Evolutionary conservation across 1,140 invertebrate genomes (phyloP).

Genomic region (Drosophila dunni): DNA sequence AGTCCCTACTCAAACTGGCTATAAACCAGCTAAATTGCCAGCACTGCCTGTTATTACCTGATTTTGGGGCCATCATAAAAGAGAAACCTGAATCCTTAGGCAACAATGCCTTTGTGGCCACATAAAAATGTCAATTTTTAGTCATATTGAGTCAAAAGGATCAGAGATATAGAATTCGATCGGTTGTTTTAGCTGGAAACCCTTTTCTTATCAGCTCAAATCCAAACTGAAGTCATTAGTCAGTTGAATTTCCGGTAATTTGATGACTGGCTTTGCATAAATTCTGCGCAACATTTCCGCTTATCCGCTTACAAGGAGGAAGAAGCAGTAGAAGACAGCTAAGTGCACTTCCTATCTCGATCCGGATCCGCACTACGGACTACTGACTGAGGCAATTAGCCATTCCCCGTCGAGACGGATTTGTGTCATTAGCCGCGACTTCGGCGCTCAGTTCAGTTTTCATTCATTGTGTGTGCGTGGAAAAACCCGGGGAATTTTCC

Average conservation of each 20-base stretch:
- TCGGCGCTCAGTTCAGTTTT: slow-evolving; percentile 44
- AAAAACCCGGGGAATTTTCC: slow-evolving; percentile 71
- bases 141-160: slow-evolving; percentile 12
- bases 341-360: slow-evolving; percentile 61
- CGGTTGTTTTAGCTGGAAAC: slow-evolving; percentile 1
- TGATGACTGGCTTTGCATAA: slow-evolving; percentile 72
- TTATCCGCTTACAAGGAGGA: slow-evolving; percentile 19
- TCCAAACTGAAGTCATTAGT: slow-evolving; percentile 60
- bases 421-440: slow-evolving; percentile 69
- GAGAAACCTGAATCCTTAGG: slow-evolving; percentile 40
- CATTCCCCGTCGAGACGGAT: slow-evolving; percentile 63
- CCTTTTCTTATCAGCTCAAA: slow-evolving; percentile 46
- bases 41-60: too few relatives aligned
- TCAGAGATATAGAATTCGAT: slow-evolving; percentile 9
- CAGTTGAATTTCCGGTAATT: slow-evolving; percentile 69
- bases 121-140: slow-evolving; percentile 50
- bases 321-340: slow-evolving; percentile 12
- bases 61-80: slow-evolving; percentile 33
- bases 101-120: slow-evolving; percentile 13
- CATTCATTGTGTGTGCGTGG: slow-evolving; percentile 68
- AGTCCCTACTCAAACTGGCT: too few relatives aligned
- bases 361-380: slow-evolving; percentile 27
- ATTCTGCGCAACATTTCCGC: slow-evolving; percentile 64
- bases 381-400: slow-evolving; percentile 72
- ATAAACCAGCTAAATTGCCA: too few relatives aligned